Percentiles rank a stretch among this genome's conserved stretches.
Conservation (phyloP, 2,113 vertebrate genomes). For the Antechinus stuartii region DNA sequence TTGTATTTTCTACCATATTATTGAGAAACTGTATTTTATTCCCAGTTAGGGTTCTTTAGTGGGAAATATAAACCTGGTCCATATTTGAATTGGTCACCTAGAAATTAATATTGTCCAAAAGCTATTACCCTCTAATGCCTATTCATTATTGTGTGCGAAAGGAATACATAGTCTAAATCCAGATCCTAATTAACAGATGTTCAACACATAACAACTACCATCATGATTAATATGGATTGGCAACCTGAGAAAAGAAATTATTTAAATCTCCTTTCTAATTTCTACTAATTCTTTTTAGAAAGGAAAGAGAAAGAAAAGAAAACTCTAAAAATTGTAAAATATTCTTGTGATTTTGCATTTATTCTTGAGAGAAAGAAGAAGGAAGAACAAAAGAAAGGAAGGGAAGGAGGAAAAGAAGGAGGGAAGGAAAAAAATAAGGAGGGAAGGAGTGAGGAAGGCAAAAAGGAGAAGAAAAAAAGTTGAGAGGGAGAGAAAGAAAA, state of each 20-base stretch:
- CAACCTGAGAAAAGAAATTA: slow-evolving; percentile 58
- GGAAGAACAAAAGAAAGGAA: not conserved
- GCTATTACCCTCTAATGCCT: slow-evolving; percentile 35
- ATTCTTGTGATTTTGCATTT: not conserved
- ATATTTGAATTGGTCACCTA: slow-evolving; percentile 5
- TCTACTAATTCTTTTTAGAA: not conserved
- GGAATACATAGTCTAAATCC: slow-evolving; percentile 49
- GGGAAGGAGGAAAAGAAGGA: too few relatives aligned
- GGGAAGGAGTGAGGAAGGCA: too few relatives aligned
- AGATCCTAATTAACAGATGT: slow-evolving; percentile 59
- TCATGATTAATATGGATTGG: slow-evolving; percentile 42
- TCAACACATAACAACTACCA: slow-evolving; percentile 57
- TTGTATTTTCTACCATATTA: slow-evolving; percentile 6
- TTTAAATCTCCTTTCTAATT: slow-evolving; percentile 34
- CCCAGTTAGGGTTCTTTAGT: not conserved
- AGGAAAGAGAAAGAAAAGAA: not conserved
- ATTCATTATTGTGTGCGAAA: slow-evolving; percentile 56
- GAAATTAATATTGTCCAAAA: slow-evolving; percentile 43
- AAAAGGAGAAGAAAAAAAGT: not conserved
- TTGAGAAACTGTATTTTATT: slow-evolving; percentile 40
- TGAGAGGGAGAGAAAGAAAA: not conserved
- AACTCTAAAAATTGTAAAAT: not conserved
- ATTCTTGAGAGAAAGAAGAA: not conserved
- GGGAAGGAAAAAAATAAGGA: too few relatives aligned
- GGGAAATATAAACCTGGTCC: not conserved